These are phyloP conservation scores for Athalia cordata DNA, from an alignment of 2,888 invertebrate genomes.

Conservation along the genomic window DNA sequence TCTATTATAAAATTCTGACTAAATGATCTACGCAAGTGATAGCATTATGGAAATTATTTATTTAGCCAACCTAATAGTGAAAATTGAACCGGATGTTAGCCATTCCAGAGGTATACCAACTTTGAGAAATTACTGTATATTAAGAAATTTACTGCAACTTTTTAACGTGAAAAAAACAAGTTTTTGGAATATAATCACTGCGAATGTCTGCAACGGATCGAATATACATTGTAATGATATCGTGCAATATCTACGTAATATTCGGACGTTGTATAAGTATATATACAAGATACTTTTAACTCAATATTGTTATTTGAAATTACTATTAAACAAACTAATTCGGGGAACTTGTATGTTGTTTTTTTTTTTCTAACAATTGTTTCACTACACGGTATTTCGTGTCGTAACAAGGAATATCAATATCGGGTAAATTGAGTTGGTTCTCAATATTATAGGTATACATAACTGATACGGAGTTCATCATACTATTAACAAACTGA, in stretches of 20 bases:
- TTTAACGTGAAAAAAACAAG: not conserved
- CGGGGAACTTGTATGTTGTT: not conserved
- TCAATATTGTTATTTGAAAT: slow-evolving; percentile 8
- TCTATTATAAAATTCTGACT: slow-evolving; percentile 55
- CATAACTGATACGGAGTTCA: no score
- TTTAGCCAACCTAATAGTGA: slow-evolving; percentile 39
- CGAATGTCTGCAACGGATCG: not conserved
- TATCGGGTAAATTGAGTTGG: not conserved
- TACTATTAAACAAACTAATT: not conserved
- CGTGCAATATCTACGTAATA: slow-evolving; percentile 3
- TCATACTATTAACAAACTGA: no score
- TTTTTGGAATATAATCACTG: not conserved
- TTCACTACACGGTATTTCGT: not conserved
- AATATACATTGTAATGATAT: not conserved
- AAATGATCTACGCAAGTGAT: slow-evolving; percentile 65
- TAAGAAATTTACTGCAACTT: slow-evolving; percentile 1
- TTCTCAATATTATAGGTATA: no score
- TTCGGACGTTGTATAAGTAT: slow-evolving; percentile 24
- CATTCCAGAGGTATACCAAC: slow-evolving; percentile 2
- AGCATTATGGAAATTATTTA: slow-evolving; percentile 50
- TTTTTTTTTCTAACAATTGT: not conserved
- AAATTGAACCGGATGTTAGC: slow-evolving; percentile 21
- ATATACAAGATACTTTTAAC: not conserved
- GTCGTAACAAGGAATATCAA: no score
- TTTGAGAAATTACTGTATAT: slow-evolving; percentile 22